Evolutionary conservation across 2,888 invertebrate genomes (phyloP).

Genomic region (Sclerodermus sp.): DNA sequence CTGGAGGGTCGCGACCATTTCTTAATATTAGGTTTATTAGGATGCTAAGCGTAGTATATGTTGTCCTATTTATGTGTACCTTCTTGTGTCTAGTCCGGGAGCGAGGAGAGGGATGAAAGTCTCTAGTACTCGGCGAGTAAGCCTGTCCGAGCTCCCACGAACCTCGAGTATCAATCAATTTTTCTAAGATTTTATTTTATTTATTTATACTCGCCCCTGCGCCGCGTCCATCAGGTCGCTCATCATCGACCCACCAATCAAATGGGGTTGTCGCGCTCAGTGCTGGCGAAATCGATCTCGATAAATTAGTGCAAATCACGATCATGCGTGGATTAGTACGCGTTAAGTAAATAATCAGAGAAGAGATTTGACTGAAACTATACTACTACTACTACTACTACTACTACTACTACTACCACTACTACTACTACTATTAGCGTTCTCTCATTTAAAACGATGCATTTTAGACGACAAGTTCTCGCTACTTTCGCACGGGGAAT

Average conservation of each 20-base stretch:
- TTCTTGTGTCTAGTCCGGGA: slow-evolving; percentile 54
- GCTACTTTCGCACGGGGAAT: too few relatives aligned
- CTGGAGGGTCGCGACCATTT: slow-evolving; percentile 12
- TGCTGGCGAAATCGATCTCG: slow-evolving; percentile 19
- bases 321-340: not conserved
- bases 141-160: slow-evolving; percentile 2
- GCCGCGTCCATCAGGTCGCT: slow-evolving; percentile 17
- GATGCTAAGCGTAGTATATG: slow-evolving; percentile 16
- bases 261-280: too few relatives aligned
- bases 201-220: slow-evolving; percentile 31
- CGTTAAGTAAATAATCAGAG: not conserved
- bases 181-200: slow-evolving; percentile 37
- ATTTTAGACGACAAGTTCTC: too few relatives aligned
- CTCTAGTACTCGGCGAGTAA: not conserved
- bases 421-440: too few relatives aligned
- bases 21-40: slow-evolving; percentile 21
- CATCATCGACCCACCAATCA: not conserved
- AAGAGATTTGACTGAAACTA: slow-evolving; percentile 8
- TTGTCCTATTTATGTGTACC: slow-evolving; percentile 54
- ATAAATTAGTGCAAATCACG: slow-evolving; percentile 27
- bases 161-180: slow-evolving; percentile 29
- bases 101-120: slow-evolving; percentile 20
- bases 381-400: too few relatives aligned
- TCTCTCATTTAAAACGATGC: too few relatives aligned
- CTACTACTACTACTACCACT: too few relatives aligned